Evolutionary conservation across 2,888 invertebrate genomes (phyloP).

Genomic region (Drosophila fungiperda): DNA sequence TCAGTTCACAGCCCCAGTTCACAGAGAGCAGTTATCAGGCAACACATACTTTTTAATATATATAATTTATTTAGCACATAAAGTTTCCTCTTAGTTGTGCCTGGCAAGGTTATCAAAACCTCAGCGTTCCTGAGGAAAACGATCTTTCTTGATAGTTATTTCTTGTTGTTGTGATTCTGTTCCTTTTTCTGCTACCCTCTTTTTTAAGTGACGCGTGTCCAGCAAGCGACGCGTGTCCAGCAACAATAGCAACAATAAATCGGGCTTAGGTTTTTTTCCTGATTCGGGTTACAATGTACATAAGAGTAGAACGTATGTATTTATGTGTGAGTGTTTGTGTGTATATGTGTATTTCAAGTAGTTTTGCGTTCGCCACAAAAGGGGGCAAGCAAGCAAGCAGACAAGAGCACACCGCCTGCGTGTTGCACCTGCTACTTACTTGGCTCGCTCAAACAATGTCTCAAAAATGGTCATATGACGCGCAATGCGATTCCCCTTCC

Average conservation of each 20-base stretch:
- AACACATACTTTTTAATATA: background rate
- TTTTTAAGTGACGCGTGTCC: slow-evolving; percentile 19
- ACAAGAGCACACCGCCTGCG: slow-evolving; percentile 41
- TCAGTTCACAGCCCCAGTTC: background rate
- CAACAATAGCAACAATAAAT: slow-evolving; percentile 46
- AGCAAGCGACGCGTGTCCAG: slow-evolving; percentile 66
- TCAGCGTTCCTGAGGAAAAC: background rate
- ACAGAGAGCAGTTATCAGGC: background rate
- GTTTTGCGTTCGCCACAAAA: slow-evolving; percentile 30
- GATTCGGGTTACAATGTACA: slow-evolving; percentile 48
- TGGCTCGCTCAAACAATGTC: slow-evolving; percentile 44
- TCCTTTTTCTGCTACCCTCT: slow-evolving; percentile 1
- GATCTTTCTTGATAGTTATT: background rate
- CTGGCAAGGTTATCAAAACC: background rate
- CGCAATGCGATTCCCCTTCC: slow-evolving; percentile 8
- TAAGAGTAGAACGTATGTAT: background rate
- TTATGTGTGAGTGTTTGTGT: background rate
- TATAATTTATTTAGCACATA: background rate
- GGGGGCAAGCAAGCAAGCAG: slow-evolving; percentile 13
- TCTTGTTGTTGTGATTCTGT: background rate
- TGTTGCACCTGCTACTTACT: slow-evolving; percentile 65
- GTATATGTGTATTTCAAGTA: slow-evolving; percentile 44
- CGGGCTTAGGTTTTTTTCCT: slow-evolving; percentile 50
- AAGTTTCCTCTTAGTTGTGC: background rate
- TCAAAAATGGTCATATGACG: slow-evolving; percentile 11